Evolutionary conservation across 2,113 vertebrate genomes (phyloP).

Genomic region (Poeciliopsis retropinna): DNA sequence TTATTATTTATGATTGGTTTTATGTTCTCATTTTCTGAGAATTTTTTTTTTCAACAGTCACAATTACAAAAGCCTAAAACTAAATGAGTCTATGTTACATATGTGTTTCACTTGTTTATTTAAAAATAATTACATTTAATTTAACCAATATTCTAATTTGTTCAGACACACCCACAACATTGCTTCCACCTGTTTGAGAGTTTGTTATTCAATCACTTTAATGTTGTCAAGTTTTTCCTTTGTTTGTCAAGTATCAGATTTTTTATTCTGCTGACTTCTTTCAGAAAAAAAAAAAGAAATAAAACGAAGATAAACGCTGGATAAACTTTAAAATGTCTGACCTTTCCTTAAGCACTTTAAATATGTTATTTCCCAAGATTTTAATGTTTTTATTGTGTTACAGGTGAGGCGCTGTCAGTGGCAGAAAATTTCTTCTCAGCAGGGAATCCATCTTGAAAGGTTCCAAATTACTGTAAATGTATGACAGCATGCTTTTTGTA

Average conservation of each 20-base stretch:
- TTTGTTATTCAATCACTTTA: slow-evolving; percentile 11
- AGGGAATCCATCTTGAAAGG: slow-evolving; percentile 40
- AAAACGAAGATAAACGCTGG: slow-evolving; percentile 19
- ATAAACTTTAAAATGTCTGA: slow-evolving; percentile 46
- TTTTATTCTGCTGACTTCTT: background rate
- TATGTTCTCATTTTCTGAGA: too few species aligned
- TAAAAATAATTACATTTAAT: too few species aligned
- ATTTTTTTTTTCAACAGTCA: too few species aligned
- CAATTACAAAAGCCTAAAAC: too few species aligned
- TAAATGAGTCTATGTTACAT: too few species aligned
- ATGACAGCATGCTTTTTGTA: slow-evolving; percentile 11
- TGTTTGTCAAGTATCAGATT: slow-evolving; percentile 16
- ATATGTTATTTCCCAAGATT: background rate
- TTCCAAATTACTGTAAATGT: slow-evolving; percentile 33
- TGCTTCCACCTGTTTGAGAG: background rate
- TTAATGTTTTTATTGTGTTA: background rate
- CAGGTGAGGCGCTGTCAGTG: background rate
- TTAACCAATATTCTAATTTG: too few species aligned
- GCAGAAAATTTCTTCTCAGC: slow-evolving; percentile 39
- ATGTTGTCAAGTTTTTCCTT: background rate
- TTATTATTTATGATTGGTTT: too few species aligned
- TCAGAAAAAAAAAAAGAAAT: background rate
- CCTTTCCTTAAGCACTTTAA: slow-evolving; percentile 11
- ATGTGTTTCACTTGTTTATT: too few species aligned
- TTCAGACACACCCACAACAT: background rate